Base-by-base conservation (phyloP, 2,797 vertebrate species). In the Sebastes diaconus region DNA sequence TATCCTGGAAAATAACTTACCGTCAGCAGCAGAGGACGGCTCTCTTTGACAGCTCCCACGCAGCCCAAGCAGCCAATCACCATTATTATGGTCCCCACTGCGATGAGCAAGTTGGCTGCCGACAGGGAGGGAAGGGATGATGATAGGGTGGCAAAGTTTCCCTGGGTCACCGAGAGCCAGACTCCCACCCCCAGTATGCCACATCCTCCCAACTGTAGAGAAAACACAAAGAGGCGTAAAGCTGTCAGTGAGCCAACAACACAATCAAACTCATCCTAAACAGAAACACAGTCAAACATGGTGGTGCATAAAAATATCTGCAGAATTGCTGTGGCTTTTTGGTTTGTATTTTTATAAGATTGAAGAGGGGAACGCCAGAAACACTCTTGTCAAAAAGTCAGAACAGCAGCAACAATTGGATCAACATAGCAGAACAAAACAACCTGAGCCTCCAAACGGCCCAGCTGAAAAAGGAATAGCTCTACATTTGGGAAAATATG, bases 91-190 rank as follows among this genome's bases (percentile, higher is more conserved):
- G 97, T 96, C 59, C 98, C 98, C 1, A 97, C 96, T 25, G 96
- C 95, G 3, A 99, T 98, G 88, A 99, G 97, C 11, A 99, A 95
- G 94, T 99, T 99, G 95, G 98, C 98, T 25, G 98, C 98, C 10
- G 98, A 99, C 88, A 99, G 93, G 22, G 98, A 98, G 0, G 98
- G 98, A 84, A 99, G 97, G 78, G 98, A 99, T 16, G 98, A 96
- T 8, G 98, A 99, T 34, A 99, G 96, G 2, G 98, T 99, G 88
- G 98, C 98, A 52, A 99, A 99, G 95, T 97, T 99, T 22, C 98
- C 98, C 93, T 99, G 98, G 46, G 98, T 99, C 92, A 99, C 98
- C 0, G 98, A 98, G 91, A 99, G 95, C 98, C 98, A 99, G 89
- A 99, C 97, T 74, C 98, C 98, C 1, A 99, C 98, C 5, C 98